phyloP scores from a whole-genome alignment of 2,113 vertebrate genomes.

The Mus pahari region DNA sequence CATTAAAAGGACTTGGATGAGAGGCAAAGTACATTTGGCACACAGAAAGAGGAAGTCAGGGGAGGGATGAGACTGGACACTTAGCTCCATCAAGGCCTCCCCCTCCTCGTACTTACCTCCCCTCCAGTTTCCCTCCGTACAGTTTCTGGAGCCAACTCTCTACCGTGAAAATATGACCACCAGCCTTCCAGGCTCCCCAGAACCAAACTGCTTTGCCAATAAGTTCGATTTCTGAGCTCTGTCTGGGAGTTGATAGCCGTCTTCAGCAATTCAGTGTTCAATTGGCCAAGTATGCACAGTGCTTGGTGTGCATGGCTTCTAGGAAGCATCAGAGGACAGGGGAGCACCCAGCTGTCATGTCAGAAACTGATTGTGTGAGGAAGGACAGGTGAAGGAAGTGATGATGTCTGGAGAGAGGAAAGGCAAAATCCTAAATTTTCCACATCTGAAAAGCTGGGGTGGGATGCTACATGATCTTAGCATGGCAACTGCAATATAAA shows the following conservation, averaged over 20 bases:
- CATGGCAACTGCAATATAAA: not conserved
- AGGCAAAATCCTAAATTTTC: not conserved
- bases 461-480: not conserved
- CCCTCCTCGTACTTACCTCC: not conserved
- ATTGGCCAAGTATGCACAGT: not conserved
- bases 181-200: not conserved
- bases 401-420: conserved; percentile 16
- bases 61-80: conserved; percentile 33
- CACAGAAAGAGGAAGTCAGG: conserved; percentile 21
- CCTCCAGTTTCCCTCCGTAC: not conserved
- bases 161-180: conserved; percentile 31
- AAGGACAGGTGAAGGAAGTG: conserved; percentile 21
- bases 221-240: conserved; percentile 13
- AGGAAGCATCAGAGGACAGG: not conserved
- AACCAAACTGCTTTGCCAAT: conserved; percentile 5
- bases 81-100: conserved; percentile 36
- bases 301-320: not conserved
- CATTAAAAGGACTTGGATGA: conserved; percentile 77
- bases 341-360: not conserved
- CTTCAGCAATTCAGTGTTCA: not conserved
- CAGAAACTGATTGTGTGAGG: not conserved
- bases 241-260: not conserved
- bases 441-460: not conserved
- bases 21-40: conserved; percentile 74
- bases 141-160: conserved; percentile 27